Percentiles rank a stretch among this genome's conserved stretches.
Conservation (phyloP, 2,888 invertebrate genomes). For the Apodemia zela region DNA sequence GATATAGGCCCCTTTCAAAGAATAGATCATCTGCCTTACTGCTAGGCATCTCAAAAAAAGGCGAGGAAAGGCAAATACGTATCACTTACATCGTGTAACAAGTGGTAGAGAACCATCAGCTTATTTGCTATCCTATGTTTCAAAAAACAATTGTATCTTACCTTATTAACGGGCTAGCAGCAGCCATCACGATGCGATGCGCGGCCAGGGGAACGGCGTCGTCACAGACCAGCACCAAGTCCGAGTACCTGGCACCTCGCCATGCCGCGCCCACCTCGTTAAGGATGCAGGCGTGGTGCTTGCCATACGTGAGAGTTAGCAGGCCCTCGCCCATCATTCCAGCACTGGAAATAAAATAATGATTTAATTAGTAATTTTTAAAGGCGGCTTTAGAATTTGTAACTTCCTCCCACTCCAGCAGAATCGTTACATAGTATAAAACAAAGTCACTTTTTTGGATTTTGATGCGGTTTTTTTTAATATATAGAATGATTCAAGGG, state of each 20-base stretch:
- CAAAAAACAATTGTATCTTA: constrained; percentile 42
- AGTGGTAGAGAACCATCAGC: too few relatives aligned
- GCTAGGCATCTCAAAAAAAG: too few relatives aligned
- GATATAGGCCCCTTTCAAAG: fast-evolving
- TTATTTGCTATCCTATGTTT: too few relatives aligned
- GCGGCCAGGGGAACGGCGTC: constrained; percentile 90
- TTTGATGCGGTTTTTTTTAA: too few relatives aligned
- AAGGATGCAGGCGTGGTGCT: constrained; percentile 95
- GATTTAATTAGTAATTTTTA: background rate
- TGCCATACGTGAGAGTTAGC: constrained; percentile 95
- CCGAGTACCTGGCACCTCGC: constrained; percentile 91
- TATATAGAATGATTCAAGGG: too few relatives aligned
- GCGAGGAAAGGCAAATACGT: too few relatives aligned
- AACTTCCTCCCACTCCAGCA: too few relatives aligned
- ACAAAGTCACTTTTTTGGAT: too few relatives aligned
- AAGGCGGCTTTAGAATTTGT: too few relatives aligned
- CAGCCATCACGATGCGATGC: constrained; percentile 92
- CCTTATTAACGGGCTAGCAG: constrained; percentile 92
- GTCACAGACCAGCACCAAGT: constrained; percentile 92
- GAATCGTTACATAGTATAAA: too few relatives aligned
- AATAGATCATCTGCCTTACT: too few relatives aligned
- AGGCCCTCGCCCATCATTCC: constrained; percentile 85
- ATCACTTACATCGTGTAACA: too few relatives aligned
- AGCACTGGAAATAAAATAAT: constrained; percentile 58
- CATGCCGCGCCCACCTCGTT: constrained; percentile 94